Evolutionary conservation across 2,888 invertebrate genomes (phyloP).

Genomic region (Psylliodes chrysocephalus): DNA sequence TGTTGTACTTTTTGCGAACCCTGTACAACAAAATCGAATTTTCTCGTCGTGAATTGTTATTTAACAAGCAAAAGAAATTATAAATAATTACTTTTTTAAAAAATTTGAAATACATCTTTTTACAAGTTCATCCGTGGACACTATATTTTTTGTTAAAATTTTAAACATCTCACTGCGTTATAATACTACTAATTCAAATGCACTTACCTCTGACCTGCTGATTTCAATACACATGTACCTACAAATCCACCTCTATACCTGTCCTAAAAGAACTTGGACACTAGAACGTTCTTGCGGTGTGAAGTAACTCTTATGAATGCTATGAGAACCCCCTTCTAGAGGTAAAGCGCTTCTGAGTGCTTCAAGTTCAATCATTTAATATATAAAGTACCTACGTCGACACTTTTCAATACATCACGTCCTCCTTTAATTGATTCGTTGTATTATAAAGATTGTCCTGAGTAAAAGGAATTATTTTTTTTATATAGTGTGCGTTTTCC

Average conservation of each 20-base stretch:
- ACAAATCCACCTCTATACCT: background rate
- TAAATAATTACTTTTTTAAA: too few relatives aligned
- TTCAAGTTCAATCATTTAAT: constrained; percentile 40
- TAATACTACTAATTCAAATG: background rate
- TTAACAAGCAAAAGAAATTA: too few relatives aligned
- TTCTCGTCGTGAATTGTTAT: too few relatives aligned
- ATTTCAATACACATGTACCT: background rate
- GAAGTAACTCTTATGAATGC: background rate
- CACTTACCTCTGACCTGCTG: constrained; percentile 4
- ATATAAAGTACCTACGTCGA: constrained; percentile 28
- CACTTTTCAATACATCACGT: constrained; percentile 32
- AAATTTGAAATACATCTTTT: too few relatives aligned
- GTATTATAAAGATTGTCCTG: background rate
- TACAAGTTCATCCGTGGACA: too few relatives aligned
- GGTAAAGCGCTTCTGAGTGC: constrained; percentile 31
- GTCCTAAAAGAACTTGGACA: background rate
- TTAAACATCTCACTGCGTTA: too few relatives aligned
- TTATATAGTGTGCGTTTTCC: too few relatives aligned
- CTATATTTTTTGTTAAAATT: too few relatives aligned
- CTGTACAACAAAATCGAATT: too few relatives aligned
- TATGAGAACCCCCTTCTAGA: constrained; percentile 30
- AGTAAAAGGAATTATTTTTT: too few relatives aligned
- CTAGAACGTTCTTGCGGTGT: background rate
- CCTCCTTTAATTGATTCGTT: constrained; percentile 37
- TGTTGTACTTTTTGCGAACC: too few relatives aligned